These are phyloP conservation scores for Abrostola tripartita DNA, from an alignment of 2,888 invertebrate species.

Conservation along the genomic window DNA sequence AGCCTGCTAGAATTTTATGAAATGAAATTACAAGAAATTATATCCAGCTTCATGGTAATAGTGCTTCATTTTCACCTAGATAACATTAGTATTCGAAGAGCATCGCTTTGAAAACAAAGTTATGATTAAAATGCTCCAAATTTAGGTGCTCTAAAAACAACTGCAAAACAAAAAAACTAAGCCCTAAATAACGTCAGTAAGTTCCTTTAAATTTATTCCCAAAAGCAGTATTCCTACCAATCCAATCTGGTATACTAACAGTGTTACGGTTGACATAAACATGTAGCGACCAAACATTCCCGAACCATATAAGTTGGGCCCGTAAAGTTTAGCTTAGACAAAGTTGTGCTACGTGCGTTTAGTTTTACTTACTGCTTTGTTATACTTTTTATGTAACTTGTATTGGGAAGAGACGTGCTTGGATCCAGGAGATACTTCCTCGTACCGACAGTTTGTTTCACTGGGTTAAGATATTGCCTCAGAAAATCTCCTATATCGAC, in stretches of 20 bases:
- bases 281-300: neutral
- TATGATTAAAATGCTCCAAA: neutral
- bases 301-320: conserved; percentile 3
- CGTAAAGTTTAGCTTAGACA: conserved; percentile 1
- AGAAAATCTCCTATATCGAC: too few species aligned
- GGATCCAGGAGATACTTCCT: too few species aligned
- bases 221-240: neutral
- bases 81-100: too few species aligned
- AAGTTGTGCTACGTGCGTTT: conserved; percentile 7
- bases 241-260: conserved; percentile 2
- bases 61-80: too few species aligned
- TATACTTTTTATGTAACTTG: conserved; percentile 1
- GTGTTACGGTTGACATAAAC: neutral
- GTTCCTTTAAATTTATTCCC: neutral
- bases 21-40: too few species aligned
- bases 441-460: too few species aligned
- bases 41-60: too few species aligned
- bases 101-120: too few species aligned
- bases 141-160: neutral
- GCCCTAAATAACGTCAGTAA: neutral
- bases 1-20: too few species aligned
- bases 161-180: neutral
- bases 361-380: neutral
- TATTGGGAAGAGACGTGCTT: neutral
- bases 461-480: too few species aligned